A percentile compares a stretch with the other conserved stretches of the same genome.
Conservation (phyloP, 2,113 vertebrate species). For the Lycaon pictus region DNA sequence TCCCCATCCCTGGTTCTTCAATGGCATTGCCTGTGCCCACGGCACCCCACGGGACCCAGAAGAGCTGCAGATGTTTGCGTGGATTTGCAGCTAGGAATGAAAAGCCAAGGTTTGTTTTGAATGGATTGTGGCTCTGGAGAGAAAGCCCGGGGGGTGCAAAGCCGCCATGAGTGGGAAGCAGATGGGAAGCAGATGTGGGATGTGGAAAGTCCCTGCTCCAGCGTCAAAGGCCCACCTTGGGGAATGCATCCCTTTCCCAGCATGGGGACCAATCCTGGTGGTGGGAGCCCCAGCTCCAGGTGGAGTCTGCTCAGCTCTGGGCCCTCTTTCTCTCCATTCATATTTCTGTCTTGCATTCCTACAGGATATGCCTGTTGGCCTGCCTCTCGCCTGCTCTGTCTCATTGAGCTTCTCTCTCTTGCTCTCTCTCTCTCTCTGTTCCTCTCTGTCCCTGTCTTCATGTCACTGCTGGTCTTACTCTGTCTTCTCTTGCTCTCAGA, state of each 20-base stretch:
- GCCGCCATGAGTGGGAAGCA: slow-evolving; percentile 40
- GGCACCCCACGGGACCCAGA: not conserved
- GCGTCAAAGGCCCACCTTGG: slow-evolving; percentile 40
- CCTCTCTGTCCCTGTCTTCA: not conserved
- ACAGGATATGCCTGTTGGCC: not conserved
- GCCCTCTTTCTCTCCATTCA: not conserved
- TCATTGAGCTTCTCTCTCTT: not conserved
- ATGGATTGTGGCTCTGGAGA: slow-evolving; percentile 63
- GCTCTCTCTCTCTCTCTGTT: not conserved
- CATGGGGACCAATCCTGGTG: not conserved
- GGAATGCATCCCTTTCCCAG: not conserved
- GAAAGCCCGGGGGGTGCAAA: slow-evolving; percentile 54
- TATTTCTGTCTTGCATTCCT: not conserved
- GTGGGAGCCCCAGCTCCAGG: not conserved
- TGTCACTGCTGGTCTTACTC: not conserved
- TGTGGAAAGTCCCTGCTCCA: not conserved
- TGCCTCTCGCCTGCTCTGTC: not conserved
- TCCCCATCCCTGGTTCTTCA: not conserved
- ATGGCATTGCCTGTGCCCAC: not conserved
- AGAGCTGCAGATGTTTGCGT: slow-evolving; percentile 28
- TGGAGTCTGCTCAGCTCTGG: not conserved
- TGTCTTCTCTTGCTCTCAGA: slow-evolving; percentile 61
- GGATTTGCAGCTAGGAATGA: slow-evolving; percentile 57
- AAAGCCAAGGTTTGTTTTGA: slow-evolving; percentile 71
- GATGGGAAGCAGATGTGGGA: slow-evolving; percentile 79